These are phyloP conservation scores for Heteronetta atricapilla DNA, from an alignment of 2,113 vertebrate genomes.

Conservation along the genomic window DNA sequence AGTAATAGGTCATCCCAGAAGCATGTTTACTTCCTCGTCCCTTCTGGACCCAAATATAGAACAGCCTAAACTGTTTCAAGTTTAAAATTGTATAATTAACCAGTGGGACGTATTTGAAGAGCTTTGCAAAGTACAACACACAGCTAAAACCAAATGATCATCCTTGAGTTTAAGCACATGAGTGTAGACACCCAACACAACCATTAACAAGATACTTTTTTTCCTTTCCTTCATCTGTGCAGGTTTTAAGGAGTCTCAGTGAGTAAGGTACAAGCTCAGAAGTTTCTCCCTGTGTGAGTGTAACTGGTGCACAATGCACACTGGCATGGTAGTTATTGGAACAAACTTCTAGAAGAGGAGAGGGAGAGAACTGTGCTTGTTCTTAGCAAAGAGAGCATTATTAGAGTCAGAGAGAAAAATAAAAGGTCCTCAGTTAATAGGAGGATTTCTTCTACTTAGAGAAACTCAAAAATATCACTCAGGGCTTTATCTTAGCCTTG, in stretches of 20 bases:
- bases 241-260: neutral
- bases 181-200: neutral
- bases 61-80: neutral
- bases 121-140: neutral
- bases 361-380: neutral
- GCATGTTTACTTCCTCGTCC: neutral
- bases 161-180: fast-evolving
- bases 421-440: neutral
- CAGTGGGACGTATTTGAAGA: neutral
- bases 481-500: neutral
- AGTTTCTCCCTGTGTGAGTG: fast-evolving
- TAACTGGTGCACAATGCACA: neutral
- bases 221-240: neutral
- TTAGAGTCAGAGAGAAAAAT: neutral
- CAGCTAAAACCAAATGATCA: neutral
- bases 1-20: neutral
- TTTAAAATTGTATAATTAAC: slow-evolving; percentile 5
- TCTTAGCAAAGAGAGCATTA: neutral
- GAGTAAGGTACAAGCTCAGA: neutral
- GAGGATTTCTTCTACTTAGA: neutral
- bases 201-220: neutral
- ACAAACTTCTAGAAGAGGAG: neutral
- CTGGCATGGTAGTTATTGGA: neutral
- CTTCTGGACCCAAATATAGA: slow-evolving; percentile 24
- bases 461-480: neutral